phyloP scores from a whole-genome alignment of 2,797 vertebrate species.

The Mastacembelus armatus region DNA sequence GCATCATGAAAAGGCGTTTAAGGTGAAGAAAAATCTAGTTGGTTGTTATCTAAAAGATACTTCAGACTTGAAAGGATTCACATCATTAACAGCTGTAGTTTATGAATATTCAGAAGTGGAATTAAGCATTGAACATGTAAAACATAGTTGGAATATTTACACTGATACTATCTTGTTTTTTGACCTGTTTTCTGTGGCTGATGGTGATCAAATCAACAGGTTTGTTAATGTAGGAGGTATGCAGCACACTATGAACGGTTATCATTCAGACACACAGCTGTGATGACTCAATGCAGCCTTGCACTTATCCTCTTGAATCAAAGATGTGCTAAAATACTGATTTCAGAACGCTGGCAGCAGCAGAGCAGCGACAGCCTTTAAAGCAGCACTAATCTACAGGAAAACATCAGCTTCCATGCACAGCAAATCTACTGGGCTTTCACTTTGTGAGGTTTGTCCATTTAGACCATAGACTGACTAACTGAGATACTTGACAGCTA shows the following conservation, averaged over 20 bases:
- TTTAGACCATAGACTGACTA: background rate
- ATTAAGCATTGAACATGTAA: background rate
- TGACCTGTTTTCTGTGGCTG: background rate
- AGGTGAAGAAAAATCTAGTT: background rate
- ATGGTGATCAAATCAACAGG: conserved; percentile 11
- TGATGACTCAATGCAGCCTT: conserved; percentile 13
- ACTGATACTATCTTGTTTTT: too few relatives aligned
- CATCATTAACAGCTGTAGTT: background rate
- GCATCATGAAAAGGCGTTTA: background rate
- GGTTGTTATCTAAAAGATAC: background rate
- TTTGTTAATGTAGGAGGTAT: background rate
- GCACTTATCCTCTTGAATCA: conserved; percentile 18
- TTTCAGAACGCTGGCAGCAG: background rate
- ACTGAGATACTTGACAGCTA: background rate
- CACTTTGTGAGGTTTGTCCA: background rate
- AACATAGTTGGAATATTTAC: background rate
- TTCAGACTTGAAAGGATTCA: background rate
- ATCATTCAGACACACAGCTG: background rate
- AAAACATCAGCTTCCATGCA: background rate
- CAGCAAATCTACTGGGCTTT: background rate
- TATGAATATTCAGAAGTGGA: background rate
- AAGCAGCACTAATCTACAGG: background rate
- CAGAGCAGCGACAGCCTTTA: background rate
- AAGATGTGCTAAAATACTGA: conserved; percentile 6
- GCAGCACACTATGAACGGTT: background rate